Conservation (phyloP, 2,888 invertebrate species). For the Cantharis flavilabris region DNA sequence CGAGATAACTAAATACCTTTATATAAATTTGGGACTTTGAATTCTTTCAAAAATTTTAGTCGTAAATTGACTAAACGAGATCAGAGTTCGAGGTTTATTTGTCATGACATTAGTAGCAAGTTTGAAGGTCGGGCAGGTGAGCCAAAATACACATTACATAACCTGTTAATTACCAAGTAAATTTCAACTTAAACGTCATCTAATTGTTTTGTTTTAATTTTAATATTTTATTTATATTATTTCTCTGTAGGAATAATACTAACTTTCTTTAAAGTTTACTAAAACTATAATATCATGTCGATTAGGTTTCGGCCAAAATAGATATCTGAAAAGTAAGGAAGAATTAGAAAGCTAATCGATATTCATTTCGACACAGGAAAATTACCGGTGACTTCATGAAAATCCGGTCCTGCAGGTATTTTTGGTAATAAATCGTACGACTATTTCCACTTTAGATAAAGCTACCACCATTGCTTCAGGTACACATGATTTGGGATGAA, state of each 20-base stretch:
- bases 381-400: neutral
- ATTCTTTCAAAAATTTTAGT: neutral
- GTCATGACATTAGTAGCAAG: constrained; percentile 9
- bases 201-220: neutral
- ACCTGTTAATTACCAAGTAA: neutral
- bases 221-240: neutral
- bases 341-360: neutral
- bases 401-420: neutral
- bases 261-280: neutral
- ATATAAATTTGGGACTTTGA: neutral
- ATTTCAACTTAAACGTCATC: neutral
- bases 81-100: constrained; percentile 19
- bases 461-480: too few relatives aligned
- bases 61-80: neutral
- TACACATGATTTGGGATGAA: too few relatives aligned
- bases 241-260: neutral
- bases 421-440: too few relatives aligned
- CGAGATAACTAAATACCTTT: neutral
- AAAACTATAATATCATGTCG: neutral
- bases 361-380: neutral
- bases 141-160: constrained; percentile 16
- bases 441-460: too few relatives aligned
- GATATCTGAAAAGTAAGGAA: too few relatives aligned
- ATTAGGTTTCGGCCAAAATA: neutral
- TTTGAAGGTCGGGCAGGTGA: constrained; percentile 13